Evolutionary conservation across 2,113 vertebrate species (phyloP), one percentile per base, ranked within the genome.

Genomic region (Marmota monax): DNA sequence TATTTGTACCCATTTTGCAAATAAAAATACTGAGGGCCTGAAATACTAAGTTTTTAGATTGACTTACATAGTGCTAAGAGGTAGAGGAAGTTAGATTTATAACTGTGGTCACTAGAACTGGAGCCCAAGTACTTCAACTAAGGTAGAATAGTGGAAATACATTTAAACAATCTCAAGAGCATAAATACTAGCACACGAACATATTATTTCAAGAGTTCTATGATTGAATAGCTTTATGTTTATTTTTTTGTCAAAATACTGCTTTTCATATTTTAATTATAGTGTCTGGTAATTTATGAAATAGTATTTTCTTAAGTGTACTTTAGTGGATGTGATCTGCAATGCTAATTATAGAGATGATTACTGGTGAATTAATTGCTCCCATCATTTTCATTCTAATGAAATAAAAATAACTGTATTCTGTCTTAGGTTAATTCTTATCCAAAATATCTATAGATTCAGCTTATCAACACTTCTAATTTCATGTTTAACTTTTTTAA

Each of bases 321-420:
- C 73, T 91, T 92, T 73, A 78, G 25, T 77, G 88, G 85, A 95
- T 76, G n/a, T 5, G 69, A 92, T 94, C 79, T 97, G 85, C 93
- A 79, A 78, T 20, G 67, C 74, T 96, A 96, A 94, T 97, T 95
- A 61, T 7, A 96, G 82, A 88, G 58, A 96, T 48, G 70, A 95
- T 69, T 90, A 73, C 63, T 42, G 80, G 29, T 51, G 93, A 97
- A 96, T 29, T 39, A 94, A 94, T 97, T 74, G 90, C 82, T 80
- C 56, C 5, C 18, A 4, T 94, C 90, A 97, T 97, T 89, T 89
- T 82, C 85, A 73, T 56, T 91, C 14, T 86, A 77, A 10, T 95
- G 61, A 91, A 90, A 85, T 65, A 18, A 85, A 95, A 92, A 84
- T 65, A 88, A 90, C n/a, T 34, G n/a, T 48, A n/a, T 91, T 97